Conservation (phyloP, 2,888 invertebrate genomes). For the Anthophora plumipes region DNA sequence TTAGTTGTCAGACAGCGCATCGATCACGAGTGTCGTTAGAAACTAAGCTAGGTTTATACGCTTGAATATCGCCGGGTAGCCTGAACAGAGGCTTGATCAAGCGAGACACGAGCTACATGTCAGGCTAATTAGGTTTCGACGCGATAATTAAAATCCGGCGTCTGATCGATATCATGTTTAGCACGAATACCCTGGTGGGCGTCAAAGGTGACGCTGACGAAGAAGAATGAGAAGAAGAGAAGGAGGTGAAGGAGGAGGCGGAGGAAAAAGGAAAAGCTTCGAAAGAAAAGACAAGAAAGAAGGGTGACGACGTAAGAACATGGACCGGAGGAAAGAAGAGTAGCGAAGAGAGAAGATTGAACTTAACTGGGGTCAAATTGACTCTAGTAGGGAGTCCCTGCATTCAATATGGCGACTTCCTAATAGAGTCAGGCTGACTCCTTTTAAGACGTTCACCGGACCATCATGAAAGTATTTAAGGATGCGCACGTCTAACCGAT, state of each 20-base stretch:
- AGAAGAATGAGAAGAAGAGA: constrained; percentile 26
- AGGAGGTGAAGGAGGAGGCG: background rate
- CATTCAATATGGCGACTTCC: constrained; percentile 93
- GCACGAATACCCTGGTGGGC: constrained; percentile 43
- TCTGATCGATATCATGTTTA: constrained; percentile 61
- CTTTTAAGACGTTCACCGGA: constrained; percentile 89
- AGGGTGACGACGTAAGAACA: constrained; percentile 16
- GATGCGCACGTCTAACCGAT: constrained; percentile 49
- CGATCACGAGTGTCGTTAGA: constrained; percentile 13
- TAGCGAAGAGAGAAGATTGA: constrained; percentile 81
- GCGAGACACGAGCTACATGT: constrained; percentile 43
- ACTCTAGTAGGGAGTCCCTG: constrained; percentile 99
- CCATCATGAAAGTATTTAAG: constrained; percentile 65
- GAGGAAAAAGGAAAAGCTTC: background rate
- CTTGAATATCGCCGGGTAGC: constrained; percentile 29
- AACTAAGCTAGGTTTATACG: background rate
- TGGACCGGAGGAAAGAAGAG: constrained; percentile 16
- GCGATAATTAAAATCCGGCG: constrained; percentile 62
- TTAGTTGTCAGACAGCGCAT: background rate
- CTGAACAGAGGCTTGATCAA: constrained; percentile 23
- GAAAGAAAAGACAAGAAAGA: background rate
- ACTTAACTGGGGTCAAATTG: constrained; percentile 97
- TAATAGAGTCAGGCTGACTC: constrained; percentile 99
- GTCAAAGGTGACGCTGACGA: constrained; percentile 55
- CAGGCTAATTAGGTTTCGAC: constrained; percentile 55